Percentiles rank a stretch among this genome's conserved stretches.
Conservation (phyloP, 2,797 vertebrate species). For the Chanos chanos region DNA sequence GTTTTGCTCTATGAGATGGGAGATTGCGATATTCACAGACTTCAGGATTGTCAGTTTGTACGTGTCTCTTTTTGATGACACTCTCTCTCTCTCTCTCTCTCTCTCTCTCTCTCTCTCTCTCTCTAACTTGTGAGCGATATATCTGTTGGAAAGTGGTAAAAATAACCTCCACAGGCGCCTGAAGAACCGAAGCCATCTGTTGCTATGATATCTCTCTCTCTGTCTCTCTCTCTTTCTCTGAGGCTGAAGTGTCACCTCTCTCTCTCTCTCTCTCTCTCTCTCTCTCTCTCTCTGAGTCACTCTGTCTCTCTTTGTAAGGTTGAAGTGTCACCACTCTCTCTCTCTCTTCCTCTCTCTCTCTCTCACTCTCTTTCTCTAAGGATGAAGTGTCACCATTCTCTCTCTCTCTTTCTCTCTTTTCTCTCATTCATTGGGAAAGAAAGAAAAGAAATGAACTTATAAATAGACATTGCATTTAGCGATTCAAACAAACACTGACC, state of each 20-base stretch:
- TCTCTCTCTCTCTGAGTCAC: background rate
- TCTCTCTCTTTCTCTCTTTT: too few species aligned
- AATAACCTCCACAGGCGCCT: slow-evolving; percentile 32
- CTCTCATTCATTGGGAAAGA: too few species aligned
- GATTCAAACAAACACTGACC: too few species aligned
- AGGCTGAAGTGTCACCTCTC: background rate
- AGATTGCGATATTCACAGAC: too few species aligned
- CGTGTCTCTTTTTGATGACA: slow-evolving; percentile 29
- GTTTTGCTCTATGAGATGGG: too few species aligned
- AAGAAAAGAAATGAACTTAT: too few species aligned
- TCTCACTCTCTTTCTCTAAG: too few species aligned
- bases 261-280: background rate
- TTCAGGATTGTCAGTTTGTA: too few species aligned
- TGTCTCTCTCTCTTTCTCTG: background rate
- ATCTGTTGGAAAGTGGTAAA: slow-evolving; percentile 30
- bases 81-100: slow-evolving; percentile 18
- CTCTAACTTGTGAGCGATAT: slow-evolving; percentile 34
- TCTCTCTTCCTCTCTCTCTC: slow-evolving; percentile 4
- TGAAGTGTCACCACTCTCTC: background rate
- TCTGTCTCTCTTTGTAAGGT: too few species aligned
- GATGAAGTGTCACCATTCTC: too few species aligned
- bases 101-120: background rate
- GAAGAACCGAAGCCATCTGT: slow-evolving; percentile 36
- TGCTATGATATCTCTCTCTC: slow-evolving; percentile 24
- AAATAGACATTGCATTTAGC: too few species aligned